Percentiles rank a stretch among this genome's conserved stretches.
Conservation (phyloP, 2,797 vertebrate species). For the Siniperca scherzeri region DNA sequence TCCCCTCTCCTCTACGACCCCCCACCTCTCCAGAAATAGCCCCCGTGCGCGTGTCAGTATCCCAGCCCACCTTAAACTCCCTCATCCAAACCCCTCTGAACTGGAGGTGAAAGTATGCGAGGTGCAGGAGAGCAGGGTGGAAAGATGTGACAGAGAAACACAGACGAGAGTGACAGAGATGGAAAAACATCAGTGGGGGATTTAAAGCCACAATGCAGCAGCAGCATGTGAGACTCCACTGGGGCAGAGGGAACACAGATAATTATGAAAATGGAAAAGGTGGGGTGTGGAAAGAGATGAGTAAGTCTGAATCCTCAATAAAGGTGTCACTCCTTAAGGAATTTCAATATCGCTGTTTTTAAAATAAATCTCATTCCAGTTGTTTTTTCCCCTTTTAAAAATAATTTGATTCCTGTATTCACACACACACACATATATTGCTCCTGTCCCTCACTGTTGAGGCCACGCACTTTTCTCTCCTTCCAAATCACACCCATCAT, state of each 20-base stretch:
- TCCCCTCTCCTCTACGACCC: slow-evolving; percentile 7
- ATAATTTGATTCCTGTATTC: neutral
- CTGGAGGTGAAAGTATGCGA: slow-evolving; percentile 22
- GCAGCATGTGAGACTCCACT: slow-evolving; percentile 1
- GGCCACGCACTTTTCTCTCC: neutral
- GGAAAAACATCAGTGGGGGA: slow-evolving; percentile 23
- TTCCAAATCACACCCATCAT: slow-evolving; percentile 17
- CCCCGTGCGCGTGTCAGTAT: slow-evolving; percentile 55
- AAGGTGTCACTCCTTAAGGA: slow-evolving; percentile 29
- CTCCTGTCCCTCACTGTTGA: neutral
- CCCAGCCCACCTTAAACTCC: slow-evolving; percentile 26
- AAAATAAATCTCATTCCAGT: neutral
- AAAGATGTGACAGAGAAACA: slow-evolving; percentile 26
- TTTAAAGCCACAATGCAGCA: slow-evolving; percentile 11
- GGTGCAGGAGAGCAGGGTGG: slow-evolving; percentile 17
- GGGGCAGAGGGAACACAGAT: slow-evolving; percentile 8
- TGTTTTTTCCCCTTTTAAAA: neutral
- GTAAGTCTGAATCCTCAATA: slow-evolving; percentile 43
- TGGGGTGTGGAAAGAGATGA: slow-evolving; percentile 32
- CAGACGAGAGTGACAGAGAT: slow-evolving; percentile 23
- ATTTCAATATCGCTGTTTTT: neutral
- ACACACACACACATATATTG: neutral
- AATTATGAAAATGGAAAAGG: slow-evolving; percentile 47
- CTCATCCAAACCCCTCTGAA: slow-evolving; percentile 25
- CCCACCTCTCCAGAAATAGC: slow-evolving; percentile 70